Conservation (phyloP, 1,140 invertebrate genomes). For the Drosophila athabasca region DNA sequence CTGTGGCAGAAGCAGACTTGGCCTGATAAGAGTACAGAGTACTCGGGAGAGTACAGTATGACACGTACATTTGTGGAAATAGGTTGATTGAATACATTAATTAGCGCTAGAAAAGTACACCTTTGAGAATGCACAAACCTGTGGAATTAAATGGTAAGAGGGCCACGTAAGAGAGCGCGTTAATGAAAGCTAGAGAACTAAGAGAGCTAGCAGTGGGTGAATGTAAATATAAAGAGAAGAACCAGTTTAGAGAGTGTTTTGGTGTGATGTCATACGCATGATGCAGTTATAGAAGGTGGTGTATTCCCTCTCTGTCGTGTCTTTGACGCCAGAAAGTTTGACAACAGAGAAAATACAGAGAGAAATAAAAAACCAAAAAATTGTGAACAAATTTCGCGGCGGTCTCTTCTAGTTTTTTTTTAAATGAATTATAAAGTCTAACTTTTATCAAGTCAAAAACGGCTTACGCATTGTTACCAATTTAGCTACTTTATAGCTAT, state of each 20-base stretch:
- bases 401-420: too few species aligned
- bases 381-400: too few species aligned
- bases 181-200: neutral
- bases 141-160: slow-evolving; percentile 43
- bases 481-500: too few species aligned
- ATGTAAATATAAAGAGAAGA: slow-evolving; percentile 15
- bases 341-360: too few species aligned
- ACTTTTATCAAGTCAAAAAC: too few species aligned
- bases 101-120: slow-evolving; percentile 12
- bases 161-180: slow-evolving; percentile 1
- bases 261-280: too few species aligned
- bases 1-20: neutral
- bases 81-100: slow-evolving; percentile 11
- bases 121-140: slow-evolving; percentile 24
- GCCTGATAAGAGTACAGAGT: slow-evolving; percentile 23
- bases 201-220: neutral
- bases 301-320: too few species aligned
- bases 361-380: too few species aligned
- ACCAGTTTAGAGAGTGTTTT: neutral
- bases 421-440: too few species aligned
- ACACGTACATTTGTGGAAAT: slow-evolving; percentile 30
- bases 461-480: too few species aligned
- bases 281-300: too few species aligned
- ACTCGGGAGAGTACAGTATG: slow-evolving; percentile 49
- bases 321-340: too few species aligned